Base-by-base conservation (phyloP, 2,797 vertebrate species). In the Sternotherus odoratus region DNA sequence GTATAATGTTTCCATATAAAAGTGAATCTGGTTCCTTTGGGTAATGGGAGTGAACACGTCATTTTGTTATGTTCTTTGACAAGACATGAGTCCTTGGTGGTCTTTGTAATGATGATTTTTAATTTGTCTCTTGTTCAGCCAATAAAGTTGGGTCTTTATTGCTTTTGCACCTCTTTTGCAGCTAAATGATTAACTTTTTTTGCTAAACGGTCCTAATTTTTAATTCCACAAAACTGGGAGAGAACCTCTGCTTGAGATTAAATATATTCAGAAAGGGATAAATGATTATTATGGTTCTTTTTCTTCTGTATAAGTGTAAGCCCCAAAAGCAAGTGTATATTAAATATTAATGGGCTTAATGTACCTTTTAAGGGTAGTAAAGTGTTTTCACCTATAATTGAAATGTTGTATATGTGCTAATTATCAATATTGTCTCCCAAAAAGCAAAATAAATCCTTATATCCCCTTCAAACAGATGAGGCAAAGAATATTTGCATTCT, bases 271-370 rank as follows among this genome's bases (percentile, higher is more conserved):
- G 48, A 69, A 75, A 43, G 72, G 8, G 43, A 81, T 85, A 85
- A 81, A 57, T 66, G 50, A 85, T 85, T 51, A n/a, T 81, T 81
- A 85, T 77, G 63, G 30, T 36, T 84, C 57, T 39, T 43, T 69
- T 81, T 82, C 43, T 84, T 77, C 48, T 81, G 43, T 66, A 49
- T n/a, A 56, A 51, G 75, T 85, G 63, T 33, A 88, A 91, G 77
- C 84, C 56, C 56, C 78, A 21, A 84, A 92, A 85, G 78, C 79
- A 78, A 85, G 66, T 66, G 80, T 33, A 39, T 85, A 81, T 92
- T 88, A 92, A 92, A 85, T 51, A 88, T 92, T 92, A 88, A 92
- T 92, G 78, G 77, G 28, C 43, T 43, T 74, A 81, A 77, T 56
- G 82, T 66, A 81, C 84, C 85, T 77, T 69, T 21, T 77, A 57